These are phyloP conservation scores for Podotricha telesiphe DNA, from an alignment of 2,888 invertebrate species.

Conservation along the genomic window DNA sequence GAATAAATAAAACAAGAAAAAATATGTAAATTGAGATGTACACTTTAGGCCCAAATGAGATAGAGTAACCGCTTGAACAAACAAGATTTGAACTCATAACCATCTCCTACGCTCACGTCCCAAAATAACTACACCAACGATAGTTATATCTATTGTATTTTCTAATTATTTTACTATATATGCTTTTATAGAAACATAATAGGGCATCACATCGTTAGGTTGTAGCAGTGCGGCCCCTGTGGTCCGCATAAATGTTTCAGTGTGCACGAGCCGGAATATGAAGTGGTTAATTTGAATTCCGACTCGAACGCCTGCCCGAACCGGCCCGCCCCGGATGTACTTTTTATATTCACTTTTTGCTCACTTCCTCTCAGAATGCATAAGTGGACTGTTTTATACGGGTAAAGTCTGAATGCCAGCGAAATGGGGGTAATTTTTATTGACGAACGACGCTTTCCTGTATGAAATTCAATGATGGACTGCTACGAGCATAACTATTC, in stretches of 20 bases:
- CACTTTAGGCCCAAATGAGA: too few species aligned
- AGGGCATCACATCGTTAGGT: constrained; percentile 7
- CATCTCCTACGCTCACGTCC: background rate
- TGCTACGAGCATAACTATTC: constrained; percentile 12
- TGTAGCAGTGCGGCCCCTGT: constrained; percentile 10
- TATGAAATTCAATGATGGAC: constrained; percentile 30
- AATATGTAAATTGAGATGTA: too few species aligned
- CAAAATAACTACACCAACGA: background rate
- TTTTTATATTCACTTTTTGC: constrained; percentile 49
- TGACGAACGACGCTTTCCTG: constrained; percentile 30
- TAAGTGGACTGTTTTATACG: constrained; percentile 42
- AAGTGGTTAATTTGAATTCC: constrained; percentile 78
- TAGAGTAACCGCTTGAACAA: too few species aligned
- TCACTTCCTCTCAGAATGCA: constrained; percentile 47
- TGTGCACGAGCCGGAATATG: constrained; percentile 55
- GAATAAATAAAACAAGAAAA: too few species aligned
- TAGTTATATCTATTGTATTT: background rate
- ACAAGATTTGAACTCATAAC: background rate
- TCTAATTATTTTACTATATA: background rate
- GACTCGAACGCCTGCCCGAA: constrained; percentile 48
- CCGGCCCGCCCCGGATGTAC: constrained; percentile 35
- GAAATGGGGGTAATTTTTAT: constrained; percentile 37
- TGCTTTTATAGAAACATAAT: constrained; percentile 2
- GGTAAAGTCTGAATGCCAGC: constrained; percentile 28
- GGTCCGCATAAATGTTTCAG: constrained; percentile 35